Percentiles rank a stretch among this genome's conserved stretches.
Conservation (phyloP, 2,888 invertebrate species). For the Trissonchulus sp. region DNA sequence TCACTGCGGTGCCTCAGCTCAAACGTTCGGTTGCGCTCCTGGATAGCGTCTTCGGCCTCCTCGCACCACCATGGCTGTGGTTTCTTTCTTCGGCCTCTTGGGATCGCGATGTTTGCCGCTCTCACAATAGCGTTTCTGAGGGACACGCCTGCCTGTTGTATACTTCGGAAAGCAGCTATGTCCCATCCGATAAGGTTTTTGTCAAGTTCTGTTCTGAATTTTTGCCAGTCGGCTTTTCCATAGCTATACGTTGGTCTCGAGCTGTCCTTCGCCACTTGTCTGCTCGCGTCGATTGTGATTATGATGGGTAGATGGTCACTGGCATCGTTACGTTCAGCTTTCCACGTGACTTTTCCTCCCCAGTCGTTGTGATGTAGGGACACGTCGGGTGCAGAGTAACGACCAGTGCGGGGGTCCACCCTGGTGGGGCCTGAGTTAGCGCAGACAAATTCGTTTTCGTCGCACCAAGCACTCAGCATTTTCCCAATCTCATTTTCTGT, state of each 20-base stretch:
- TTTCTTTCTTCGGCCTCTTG: not conserved
- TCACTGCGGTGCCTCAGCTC: not conserved
- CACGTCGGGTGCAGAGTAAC: not conserved
- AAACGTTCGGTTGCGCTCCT: not conserved
- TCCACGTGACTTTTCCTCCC: not conserved
- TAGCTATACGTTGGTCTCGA: not conserved
- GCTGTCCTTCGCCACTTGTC: not conserved
- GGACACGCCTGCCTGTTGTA: not conserved
- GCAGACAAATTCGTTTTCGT: not conserved
- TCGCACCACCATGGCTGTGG: constrained; percentile 14
- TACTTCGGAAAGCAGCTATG: not conserved
- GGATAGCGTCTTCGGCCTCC: constrained; percentile 10
- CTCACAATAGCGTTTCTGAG: not conserved
- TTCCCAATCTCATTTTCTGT: not conserved
- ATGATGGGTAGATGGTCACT: constrained; percentile 6
- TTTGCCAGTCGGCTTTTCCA: not conserved
- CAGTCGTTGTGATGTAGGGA: not conserved
- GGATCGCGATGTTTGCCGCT: constrained; percentile 7
- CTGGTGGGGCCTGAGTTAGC: not conserved
- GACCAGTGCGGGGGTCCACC: not conserved
- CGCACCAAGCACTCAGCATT: not conserved
- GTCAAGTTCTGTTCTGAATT: not conserved
- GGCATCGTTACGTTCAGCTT: not conserved
- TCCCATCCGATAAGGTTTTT: not conserved
- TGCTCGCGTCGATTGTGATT: not conserved